A percentile compares a stretch with the other conserved stretches of the same genome.
Evolutionary conservation across 2,113 vertebrate genomes (phyloP).

Genomic region (Thinocorus orbignyianus): DNA sequence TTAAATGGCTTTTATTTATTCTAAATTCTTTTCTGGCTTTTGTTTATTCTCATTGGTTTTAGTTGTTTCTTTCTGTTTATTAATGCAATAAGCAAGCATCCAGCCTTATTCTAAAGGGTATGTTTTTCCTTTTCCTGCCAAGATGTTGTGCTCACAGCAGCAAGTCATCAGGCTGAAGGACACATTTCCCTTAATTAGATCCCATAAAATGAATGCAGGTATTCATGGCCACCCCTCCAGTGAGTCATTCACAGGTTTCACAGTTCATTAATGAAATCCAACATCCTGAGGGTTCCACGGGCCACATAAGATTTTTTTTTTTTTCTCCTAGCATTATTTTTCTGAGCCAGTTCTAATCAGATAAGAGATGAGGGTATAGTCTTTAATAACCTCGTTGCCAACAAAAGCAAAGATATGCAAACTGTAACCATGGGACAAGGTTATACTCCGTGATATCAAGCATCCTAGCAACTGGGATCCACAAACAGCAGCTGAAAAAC

Average conservation of each 20-base stretch:
- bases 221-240: neutral
- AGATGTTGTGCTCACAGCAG: neutral
- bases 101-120: neutral
- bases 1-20: neutral
- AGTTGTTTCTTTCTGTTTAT: too few relatives aligned
- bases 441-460: conserved; percentile 11
- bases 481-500: conserved; percentile 63
- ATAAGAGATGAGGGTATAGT: neutral
- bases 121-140: neutral
- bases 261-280: conserved; percentile 1
- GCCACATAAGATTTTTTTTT: neutral
- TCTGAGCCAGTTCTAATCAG: conserved; percentile 14
- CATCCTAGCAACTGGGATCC: conserved; percentile 54
- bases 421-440: neutral
- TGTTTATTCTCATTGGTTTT: too few relatives aligned
- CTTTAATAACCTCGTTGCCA: conserved; percentile 50
- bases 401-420: conserved; percentile 43
- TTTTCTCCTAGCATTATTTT: neutral
- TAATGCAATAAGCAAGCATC: neutral
- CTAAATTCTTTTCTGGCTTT: too few relatives aligned
- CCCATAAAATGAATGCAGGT: neutral
- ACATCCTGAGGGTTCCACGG: neutral
- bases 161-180: neutral
- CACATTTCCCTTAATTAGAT: neutral
- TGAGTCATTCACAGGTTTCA: neutral